These are phyloP conservation scores for Cataglyphis albicans DNA, from an alignment of 2,888 invertebrate genomes.

Conservation along the genomic window DNA sequence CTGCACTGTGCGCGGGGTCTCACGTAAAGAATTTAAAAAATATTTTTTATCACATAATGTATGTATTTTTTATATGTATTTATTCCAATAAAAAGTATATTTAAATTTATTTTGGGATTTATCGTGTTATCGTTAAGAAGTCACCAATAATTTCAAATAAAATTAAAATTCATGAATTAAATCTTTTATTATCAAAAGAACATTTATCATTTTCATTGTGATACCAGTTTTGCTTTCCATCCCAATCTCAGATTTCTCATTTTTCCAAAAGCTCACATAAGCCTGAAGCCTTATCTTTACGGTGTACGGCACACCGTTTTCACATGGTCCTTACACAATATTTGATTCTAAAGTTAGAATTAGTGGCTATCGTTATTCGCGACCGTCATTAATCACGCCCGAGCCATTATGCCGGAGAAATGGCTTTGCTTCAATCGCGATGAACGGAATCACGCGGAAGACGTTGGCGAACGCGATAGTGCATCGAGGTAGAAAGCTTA, in stretches of 20 bases:
- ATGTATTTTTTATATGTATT: neutral
- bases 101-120: neutral
- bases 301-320: slow-evolving; percentile 14
- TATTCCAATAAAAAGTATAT: neutral
- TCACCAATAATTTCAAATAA: neutral
- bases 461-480: slow-evolving; percentile 57
- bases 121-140: neutral
- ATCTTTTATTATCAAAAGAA: neutral
- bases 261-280: slow-evolving; percentile 12
- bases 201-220: neutral
- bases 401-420: slow-evolving; percentile 39
- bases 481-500: slow-evolving; percentile 55
- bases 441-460: slow-evolving; percentile 57
- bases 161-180: slow-evolving; percentile 1
- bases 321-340: slow-evolving; percentile 4
- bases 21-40: neutral
- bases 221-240: neutral
- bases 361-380: slow-evolving; percentile 41
- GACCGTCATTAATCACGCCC: slow-evolving; percentile 39
- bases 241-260: neutral
- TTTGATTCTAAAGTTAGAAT: slow-evolving; percentile 47
- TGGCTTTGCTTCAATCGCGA: slow-evolving; percentile 25
- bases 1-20: neutral
- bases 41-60: neutral
- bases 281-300: slow-evolving; percentile 27